These are phyloP conservation scores for Drosophila miranda DNA, from an alignment of 1,140 invertebrate genomes.

Conservation along the genomic window DNA sequence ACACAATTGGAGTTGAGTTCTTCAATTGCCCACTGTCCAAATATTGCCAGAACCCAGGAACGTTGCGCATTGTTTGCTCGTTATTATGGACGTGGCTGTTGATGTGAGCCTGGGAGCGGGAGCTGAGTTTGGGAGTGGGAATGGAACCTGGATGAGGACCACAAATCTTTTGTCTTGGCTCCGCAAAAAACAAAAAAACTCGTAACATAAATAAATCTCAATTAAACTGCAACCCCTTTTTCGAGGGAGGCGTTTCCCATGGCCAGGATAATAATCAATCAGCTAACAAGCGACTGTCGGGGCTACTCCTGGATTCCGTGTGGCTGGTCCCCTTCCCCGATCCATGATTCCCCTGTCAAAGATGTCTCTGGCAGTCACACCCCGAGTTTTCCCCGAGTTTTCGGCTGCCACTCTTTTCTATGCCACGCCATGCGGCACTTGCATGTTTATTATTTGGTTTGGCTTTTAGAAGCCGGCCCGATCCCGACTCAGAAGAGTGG, in stretches of 20 bases:
- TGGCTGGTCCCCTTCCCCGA: not conserved
- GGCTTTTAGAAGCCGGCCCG: conserved; percentile 47
- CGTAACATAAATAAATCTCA: conserved; percentile 75
- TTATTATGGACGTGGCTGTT: conserved; percentile 59
- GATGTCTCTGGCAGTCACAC: conserved; percentile 58
- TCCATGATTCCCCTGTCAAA: conserved; percentile 16
- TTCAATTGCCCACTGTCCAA: conserved; percentile 72
- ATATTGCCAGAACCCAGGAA: conserved; percentile 57
- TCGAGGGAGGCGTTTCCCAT: conserved; percentile 39
- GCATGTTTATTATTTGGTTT: conserved; percentile 51
- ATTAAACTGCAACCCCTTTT: conserved; percentile 75
- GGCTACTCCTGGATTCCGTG: conserved; percentile 30
- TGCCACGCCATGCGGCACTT: conserved; percentile 52
- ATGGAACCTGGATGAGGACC: not conserved
- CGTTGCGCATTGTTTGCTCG: conserved; percentile 62
- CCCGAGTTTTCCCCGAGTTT: conserved; percentile 35
- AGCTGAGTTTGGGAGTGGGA: conserved; percentile 10
- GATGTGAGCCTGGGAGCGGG: conserved; percentile 31
- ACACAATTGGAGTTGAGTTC: conserved; percentile 68
- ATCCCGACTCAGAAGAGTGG: conserved; percentile 39
- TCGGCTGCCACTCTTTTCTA: conserved; percentile 64
- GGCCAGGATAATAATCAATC: conserved; percentile 65
- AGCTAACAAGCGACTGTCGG: conserved; percentile 32
- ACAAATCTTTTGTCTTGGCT: conserved; percentile 56
- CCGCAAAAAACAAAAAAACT: conserved; percentile 6